These are phyloP conservation scores for Gandaritis pyraliata DNA, from an alignment of 2,888 invertebrate species.

Conservation along the genomic window DNA sequence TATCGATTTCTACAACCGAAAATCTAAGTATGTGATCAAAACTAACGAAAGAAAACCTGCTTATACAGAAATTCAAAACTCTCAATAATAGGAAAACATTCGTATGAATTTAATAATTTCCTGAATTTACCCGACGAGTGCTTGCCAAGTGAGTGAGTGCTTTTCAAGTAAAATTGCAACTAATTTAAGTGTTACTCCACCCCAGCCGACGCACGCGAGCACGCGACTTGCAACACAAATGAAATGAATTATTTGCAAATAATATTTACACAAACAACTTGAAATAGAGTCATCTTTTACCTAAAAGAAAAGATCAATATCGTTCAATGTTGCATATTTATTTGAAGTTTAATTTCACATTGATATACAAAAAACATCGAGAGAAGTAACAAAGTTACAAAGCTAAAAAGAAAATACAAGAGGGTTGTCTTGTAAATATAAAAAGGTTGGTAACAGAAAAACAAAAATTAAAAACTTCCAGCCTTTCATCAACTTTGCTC, in stretches of 20 bases:
- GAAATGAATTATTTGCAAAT: slow-evolving; percentile 31
- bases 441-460: slow-evolving; percentile 70
- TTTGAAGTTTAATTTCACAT: background rate
- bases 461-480: slow-evolving; percentile 72
- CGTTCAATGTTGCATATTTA: background rate
- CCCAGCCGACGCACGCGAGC: slow-evolving; percentile 77
- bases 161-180: slow-evolving; percentile 80
- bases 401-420: slow-evolving; percentile 56
- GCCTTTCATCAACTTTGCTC: slow-evolving; percentile 72
- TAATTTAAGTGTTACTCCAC: slow-evolving; percentile 80
- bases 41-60: too few species aligned
- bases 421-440: slow-evolving; percentile 58
- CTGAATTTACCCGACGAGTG: slow-evolving; percentile 69
- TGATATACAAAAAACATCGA: slow-evolving; percentile 16
- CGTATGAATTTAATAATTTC: slow-evolving; percentile 73
- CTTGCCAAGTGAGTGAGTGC: slow-evolving; percentile 64
- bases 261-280: slow-evolving; percentile 7
- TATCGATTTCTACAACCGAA: too few species aligned
- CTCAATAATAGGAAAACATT: slow-evolving; percentile 54
- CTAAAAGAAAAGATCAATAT: background rate
- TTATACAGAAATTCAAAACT: too few species aligned
- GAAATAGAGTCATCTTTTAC: too few species aligned
- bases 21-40: too few species aligned
- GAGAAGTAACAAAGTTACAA: slow-evolving; percentile 26
- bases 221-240: slow-evolving; percentile 64